Conservation (phyloP, 2,113 vertebrate genomes). For the Lota lota region DNA sequence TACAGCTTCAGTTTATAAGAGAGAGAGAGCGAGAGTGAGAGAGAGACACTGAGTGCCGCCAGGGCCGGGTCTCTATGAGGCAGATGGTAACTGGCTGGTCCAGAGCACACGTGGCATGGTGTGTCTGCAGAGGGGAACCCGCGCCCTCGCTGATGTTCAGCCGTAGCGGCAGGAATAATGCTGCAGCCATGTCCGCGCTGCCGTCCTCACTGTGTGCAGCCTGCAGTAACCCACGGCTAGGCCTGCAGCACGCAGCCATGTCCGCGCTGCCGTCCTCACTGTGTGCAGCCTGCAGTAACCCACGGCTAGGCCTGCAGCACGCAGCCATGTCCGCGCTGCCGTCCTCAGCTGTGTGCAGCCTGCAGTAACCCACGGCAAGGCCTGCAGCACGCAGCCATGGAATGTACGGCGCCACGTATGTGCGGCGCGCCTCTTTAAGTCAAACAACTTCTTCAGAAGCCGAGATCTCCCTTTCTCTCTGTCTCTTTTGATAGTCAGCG, state of each 20-base stretch:
- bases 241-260: no score
- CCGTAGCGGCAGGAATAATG: conserved; percentile 4
- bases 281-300: no score
- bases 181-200: conserved; percentile 23
- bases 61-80: conserved; percentile 47
- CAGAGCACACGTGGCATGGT: conserved; percentile 59
- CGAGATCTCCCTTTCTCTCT: conserved; percentile 36
- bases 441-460: neutral
- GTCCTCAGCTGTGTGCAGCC: conserved; percentile 13
- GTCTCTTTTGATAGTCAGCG: conserved; percentile 55
- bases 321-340: no score
- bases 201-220: no score
- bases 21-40: conserved; percentile 33
- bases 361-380: conserved; percentile 29
- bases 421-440: conserved; percentile 23
- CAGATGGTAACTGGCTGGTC: conserved; percentile 62
- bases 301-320: no score
- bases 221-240: no score
- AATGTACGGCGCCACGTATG: conserved; percentile 46
- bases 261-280: no score
- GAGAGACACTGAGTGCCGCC: conserved; percentile 44
- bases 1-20: conserved; percentile 56
- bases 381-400: conserved; percentile 40
- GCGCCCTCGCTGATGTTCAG: no score
- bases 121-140: conserved; percentile 12